Evolutionary conservation across 2,888 invertebrate species (phyloP), one percentile per base, ranked within the genome.

Genomic region (Hypena proboscidalis): DNA sequence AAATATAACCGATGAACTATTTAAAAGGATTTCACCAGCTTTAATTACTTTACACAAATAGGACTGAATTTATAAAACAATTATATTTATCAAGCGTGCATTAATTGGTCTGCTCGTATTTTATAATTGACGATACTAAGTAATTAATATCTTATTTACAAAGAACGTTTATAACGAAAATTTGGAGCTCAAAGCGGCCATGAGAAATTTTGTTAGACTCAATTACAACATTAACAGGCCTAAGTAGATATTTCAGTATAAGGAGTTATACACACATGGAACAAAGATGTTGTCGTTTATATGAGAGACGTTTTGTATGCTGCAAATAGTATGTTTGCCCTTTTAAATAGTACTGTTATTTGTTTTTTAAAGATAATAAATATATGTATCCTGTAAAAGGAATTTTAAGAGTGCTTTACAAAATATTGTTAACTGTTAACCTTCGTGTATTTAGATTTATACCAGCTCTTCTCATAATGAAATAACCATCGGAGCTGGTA

Each of bases 181-280:
- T 70, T 67, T 38, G 46, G 56, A 69, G 70, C 72, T 77, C 73
- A 79, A 81, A 80, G 79, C 65, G 31, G 57, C 74, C 74, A 72
- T 80, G 77, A 80, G 79, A 82, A 83, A 83, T 77, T 80, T 77
- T 57, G 74, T 79, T 76, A 70, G 70, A 74, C 77, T 80, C 87
- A 86, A 88, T 89, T 87, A 88, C 86, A 85, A 79, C 70, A 73
- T 80, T 80, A 74, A 76, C 67, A 65, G 67, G 70, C 70, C 74
- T 78, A 76, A 80, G 85, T 88, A 86, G 88, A 88, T 85, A 87
- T 83, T 84, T 80, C 77, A 74, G 74, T 79, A 74, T 79, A 20
- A 38, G 33, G 37, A 1, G 1, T 8, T 13, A 21, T n/a, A 9
- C 17, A 37, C 27, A 43, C 27, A 13, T 23, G 10, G 8, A 10